Evolutionary conservation across 2,113 vertebrate genomes (phyloP), one percentile per base, ranked within the genome.

Genomic region (Prolemur simus): DNA sequence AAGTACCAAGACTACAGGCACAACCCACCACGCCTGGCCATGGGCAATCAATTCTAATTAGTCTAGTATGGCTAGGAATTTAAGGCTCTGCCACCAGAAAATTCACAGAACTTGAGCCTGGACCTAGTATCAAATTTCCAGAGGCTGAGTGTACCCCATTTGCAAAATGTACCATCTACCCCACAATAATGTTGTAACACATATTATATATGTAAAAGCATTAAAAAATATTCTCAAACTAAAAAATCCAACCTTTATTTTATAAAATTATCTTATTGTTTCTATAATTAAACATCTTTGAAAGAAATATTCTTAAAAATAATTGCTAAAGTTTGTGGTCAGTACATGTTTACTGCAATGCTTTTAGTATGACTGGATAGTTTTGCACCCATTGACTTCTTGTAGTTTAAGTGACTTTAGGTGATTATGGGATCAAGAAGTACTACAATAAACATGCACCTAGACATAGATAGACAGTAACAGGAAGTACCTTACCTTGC

Each of bases 281-380:
- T 39, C 27, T 20, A 60, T 13, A 87, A 9, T 13, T 60, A 63
- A 73, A 56, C 34, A 73, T 74, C n/a, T 39, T 74, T 78, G 64
- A 54, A 91, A 91, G 25, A 93, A 96, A 96, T 94, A 74, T 3
- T 71, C 20, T 84, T 71, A 76, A 89, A 93, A 89, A 68, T 83
- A 77, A 71, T 25, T 58, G 21, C 42, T 92, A 2, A 80, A 84
- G n/a, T 86, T 66, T 56, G 6, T 71, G 66, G 39, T 42, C 66
- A 89, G 17, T 47, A 89, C 6, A 88, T 52, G 52, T 68, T 92
- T 58, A 78, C 42, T 39, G 13, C 25, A 86, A 56, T 71, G 58
- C 66, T 71, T 90, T 89, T 29, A 39, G 17, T n/a, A 32, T 93
- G 49, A 69, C 34, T 93, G 68, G 21, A 52, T 77, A 91, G 54